Evolutionary conservation across 2,113 vertebrate species (phyloP).

Genomic region (Lamprotornis superbus): DNA sequence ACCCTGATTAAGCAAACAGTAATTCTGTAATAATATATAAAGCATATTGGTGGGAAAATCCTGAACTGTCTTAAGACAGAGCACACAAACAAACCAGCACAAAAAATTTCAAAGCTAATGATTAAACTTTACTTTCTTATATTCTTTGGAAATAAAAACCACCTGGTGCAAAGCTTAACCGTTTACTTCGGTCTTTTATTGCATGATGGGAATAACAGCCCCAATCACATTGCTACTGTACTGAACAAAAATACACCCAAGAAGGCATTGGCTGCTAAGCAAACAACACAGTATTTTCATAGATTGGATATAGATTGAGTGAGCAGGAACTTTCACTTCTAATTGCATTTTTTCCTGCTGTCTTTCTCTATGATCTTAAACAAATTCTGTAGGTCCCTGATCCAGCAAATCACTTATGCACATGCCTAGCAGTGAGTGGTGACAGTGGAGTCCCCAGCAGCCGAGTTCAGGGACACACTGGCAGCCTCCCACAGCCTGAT

Average conservation of each 20-base stretch:
- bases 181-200: slow-evolving; percentile 6
- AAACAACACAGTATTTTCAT: neutral
- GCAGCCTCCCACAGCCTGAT: neutral
- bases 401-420: neutral
- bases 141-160: slow-evolving; percentile 47
- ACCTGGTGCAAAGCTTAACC: slow-evolving; percentile 15
- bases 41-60: slow-evolving; percentile 27
- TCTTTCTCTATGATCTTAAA: neutral
- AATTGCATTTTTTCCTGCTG: neutral
- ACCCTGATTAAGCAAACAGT: slow-evolving; percentile 17
- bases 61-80: slow-evolving; percentile 12
- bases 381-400: neutral
- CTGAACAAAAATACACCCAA: neutral
- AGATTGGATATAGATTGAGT: neutral
- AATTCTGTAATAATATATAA: slow-evolving; percentile 34
- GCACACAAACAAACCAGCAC: slow-evolving; percentile 28
- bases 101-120: neutral
- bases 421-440: neutral
- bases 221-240: neutral
- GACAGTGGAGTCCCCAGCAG: neutral
- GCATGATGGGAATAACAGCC: neutral
- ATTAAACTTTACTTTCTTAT: slow-evolving; percentile 27
- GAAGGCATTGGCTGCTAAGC: neutral
- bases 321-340: neutral
- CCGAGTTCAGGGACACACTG: neutral